Base-by-base conservation (phyloP, 1,140 invertebrate genomes). In the Heliothis virescens region DNA sequence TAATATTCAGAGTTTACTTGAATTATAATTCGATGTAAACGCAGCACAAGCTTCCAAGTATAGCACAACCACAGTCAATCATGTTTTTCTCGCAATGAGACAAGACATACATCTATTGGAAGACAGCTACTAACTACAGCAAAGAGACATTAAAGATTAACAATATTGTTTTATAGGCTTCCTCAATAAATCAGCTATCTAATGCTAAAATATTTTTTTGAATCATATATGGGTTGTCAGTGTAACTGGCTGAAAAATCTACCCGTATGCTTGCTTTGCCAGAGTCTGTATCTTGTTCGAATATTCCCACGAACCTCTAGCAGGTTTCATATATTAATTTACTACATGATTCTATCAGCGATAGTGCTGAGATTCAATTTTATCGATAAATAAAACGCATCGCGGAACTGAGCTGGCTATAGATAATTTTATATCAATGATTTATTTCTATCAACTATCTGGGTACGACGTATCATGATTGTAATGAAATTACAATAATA, bases 361-460 rank as follows among this genome's bases (percentile, higher is more conserved):
- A 71, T 71, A 67, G 16, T 18, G 18, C 48, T 52, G 67, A n/a
- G 67, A 71, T 53, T 71, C 67, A 53, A 71, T 71, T 71, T 71
- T 13, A 71, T 52, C 67, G 29, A 71, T 71, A 53, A 71, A 71
- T 71, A 71, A 29, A 29, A 71, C 10, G 48, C 60, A 63, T 63
- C 34, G 26, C 62, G 62, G 34, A 47, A 63, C 57, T 29, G 13
- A 47, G 2, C 18, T 3, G 16, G 47, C 18, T 12, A 12, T n/a
- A 50, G 26, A 53, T 53, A 53, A 53, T 71, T 71, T 29, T 11
- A 5, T 53, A 53, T 11, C 18, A 13, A 53, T 52, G 67, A 53
- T 71, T 71, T 71, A 71, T 53, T 71, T 53, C 29, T 53, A 26
- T 26, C 12, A 26, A 69, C 47, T 69, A 50, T 69, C 48, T 69